A percentile compares a stretch with the other conserved stretches of the same genome.
phyloP scores from a whole-genome alignment of 2,797 vertebrate genomes.

The Gambelia wislizenii region DNA sequence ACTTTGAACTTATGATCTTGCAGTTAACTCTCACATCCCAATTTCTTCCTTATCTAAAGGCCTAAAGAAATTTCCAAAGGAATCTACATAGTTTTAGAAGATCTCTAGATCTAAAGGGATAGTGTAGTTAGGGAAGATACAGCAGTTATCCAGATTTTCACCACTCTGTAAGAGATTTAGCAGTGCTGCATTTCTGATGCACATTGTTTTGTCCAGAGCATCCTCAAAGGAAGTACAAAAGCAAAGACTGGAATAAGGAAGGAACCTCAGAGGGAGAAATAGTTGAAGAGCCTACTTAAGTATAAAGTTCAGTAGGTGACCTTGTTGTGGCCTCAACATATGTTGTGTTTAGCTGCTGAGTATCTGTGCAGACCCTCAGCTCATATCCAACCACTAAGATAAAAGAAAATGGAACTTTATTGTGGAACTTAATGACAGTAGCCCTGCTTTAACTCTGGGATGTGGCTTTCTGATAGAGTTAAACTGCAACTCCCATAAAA shows the following conservation, averaged over 20 bases:
- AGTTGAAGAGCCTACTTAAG: neutral
- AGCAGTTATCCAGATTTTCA: no score
- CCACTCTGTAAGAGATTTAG: neutral
- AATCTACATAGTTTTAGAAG: neutral
- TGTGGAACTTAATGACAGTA: no score
- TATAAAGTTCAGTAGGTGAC: neutral
- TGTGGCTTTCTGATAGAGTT: no score
- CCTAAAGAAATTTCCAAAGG: neutral
- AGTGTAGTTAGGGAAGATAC: neutral
- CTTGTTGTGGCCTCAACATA: neutral
- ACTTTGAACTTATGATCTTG: no score
- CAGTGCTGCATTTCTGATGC: neutral
- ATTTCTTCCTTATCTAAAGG: no score
- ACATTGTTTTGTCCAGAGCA: neutral
- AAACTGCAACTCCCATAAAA: no score
- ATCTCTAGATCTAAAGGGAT: neutral
- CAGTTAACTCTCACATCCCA: no score
- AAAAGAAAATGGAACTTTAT: no score
- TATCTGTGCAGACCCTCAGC: no score
- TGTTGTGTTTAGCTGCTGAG: no score
- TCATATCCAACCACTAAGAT: no score
- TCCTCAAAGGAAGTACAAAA: neutral
- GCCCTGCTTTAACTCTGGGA: no score
- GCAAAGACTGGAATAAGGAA: neutral
- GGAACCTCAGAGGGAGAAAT: neutral